Base-by-base conservation (phyloP, 2,888 invertebrate genomes). In the Caenorhabditis plicata region DNA sequence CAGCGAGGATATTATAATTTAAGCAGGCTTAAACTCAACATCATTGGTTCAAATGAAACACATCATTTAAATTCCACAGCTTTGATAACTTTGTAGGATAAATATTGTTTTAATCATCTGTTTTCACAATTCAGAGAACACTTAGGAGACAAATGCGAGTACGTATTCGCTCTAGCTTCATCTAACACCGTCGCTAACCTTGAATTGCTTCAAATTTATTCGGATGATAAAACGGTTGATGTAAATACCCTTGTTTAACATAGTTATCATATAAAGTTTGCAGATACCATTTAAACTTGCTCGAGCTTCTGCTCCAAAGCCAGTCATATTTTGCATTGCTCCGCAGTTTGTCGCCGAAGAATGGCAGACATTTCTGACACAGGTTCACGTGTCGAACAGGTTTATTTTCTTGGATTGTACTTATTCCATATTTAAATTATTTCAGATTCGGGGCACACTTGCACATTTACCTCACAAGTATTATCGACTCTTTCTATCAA, bases 391-490 rank as follows among this genome's bases (percentile, higher is more conserved):
- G 19, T 22, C 49, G 33, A 33, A n/a, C 11, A 33, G 33, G 33
- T 33, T 33, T 7, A 5, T 9, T 33, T 9, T n/a, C 5, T n/a
- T 33, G n/a, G 7, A 33, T 5, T 9, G 7, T 33, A n/a, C 33
- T 9, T 33, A 3, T 23, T n/a, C n/a, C n/a, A n/a, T n/a, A n/a
- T n/a, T n/a, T n/a, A n/a, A n/a, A n/a, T n/a, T n/a, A n/a, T n/a
- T n/a, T n/a, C 19, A 40, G 43, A 26, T 50, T 43, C 29, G 50
- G 50, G 4, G 50, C 40, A 7, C 50, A 50, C 23, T 38, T 50
- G 19, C 50, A 50, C 20, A 22, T 50, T 13, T 50, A 50, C n/a
- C 23, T 50, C 13, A 40, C 40, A 3, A 43, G 43, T 13, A 50
- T 50, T 5, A 4, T 50, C 5, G 36, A 50, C 3, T 22, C 26